Percentiles rank a stretch among this genome's conserved stretches.
Evolutionary conservation across 2,888 invertebrate species (phyloP).

Genomic region (Cephus spinipes): DNA sequence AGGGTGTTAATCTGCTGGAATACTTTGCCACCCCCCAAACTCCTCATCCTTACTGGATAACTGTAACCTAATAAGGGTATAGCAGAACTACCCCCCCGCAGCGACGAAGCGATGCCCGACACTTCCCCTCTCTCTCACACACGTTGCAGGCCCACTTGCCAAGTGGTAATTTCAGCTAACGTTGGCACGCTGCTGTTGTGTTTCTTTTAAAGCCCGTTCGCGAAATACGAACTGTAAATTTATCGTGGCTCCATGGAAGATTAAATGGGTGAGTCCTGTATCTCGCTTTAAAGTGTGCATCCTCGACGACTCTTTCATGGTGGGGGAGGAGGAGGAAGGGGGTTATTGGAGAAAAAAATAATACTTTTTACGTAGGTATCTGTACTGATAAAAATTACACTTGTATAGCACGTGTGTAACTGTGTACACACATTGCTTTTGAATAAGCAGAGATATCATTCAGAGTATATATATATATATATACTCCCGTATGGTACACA

Average conservation of each 20-base stretch:
- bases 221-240: slow-evolving; percentile 26
- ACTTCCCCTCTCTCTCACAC: slow-evolving; percentile 15
- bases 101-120: slow-evolving; percentile 27
- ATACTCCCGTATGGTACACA: neutral
- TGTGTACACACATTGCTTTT: neutral
- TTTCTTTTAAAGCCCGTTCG: slow-evolving; percentile 40
- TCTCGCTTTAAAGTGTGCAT: neutral
- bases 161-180: slow-evolving; percentile 60
- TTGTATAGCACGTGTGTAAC: neutral
- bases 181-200: slow-evolving; percentile 35
- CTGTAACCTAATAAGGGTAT: slow-evolving; percentile 58
- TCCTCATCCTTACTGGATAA: slow-evolving; percentile 39
- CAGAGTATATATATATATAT: neutral
- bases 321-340: neutral
- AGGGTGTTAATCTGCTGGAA: slow-evolving; percentile 60
- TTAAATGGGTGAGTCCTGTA: slow-evolving; percentile 34
- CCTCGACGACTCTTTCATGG: neutral
- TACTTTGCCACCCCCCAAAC: slow-evolving; percentile 46
- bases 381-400: neutral
- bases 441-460: neutral
- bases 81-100: slow-evolving; percentile 18
- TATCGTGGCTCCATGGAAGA: slow-evolving; percentile 36
- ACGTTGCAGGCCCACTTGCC: slow-evolving; percentile 36
- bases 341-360: neutral
- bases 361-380: neutral